These are phyloP conservation scores for Lasaia peninsularis DNA, from an alignment of 1,140 invertebrate genomes.

Conservation along the genomic window DNA sequence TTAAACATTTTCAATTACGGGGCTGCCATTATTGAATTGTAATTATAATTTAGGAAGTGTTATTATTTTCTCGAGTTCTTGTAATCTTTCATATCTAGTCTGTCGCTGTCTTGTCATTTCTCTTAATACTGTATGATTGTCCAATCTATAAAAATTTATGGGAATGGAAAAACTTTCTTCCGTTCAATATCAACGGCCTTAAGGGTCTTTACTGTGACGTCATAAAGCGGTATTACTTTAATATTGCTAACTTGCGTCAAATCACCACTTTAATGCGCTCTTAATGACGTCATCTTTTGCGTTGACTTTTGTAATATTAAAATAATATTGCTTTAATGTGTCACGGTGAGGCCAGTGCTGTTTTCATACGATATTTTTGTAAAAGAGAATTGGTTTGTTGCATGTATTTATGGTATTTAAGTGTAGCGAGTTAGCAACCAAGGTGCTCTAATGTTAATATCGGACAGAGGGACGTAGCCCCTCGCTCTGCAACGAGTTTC, in stretches of 20 bases:
- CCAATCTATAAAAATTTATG: neutral
- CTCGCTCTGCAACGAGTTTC: conserved; percentile 72
- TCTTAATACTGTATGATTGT: conserved; percentile 29
- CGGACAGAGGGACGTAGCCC: conserved; percentile 66
- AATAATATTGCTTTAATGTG: conserved; percentile 21
- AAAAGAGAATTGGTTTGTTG: conserved; percentile 55
- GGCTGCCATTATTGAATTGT: conserved; percentile 49
- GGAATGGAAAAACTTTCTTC: neutral
- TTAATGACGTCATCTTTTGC: too few species aligned
- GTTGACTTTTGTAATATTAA: conserved; percentile 13
- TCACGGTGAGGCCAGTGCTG: too few species aligned
- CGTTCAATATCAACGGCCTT: neutral
- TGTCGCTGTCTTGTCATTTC: conserved; percentile 52
- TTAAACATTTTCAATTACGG: conserved; percentile 17
- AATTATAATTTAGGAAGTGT: conserved; percentile 38
- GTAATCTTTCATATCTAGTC: conserved; percentile 60
- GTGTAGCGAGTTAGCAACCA: conserved; percentile 66
- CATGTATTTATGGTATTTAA: conserved; percentile 63
- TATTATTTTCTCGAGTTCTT: conserved; percentile 34
- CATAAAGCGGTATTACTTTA: too few species aligned
- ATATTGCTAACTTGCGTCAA: too few species aligned
- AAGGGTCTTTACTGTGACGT: neutral
- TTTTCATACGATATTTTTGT: conserved; percentile 54
- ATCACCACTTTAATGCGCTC: too few species aligned
- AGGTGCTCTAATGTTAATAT: conserved; percentile 73